phyloP scores from a whole-genome alignment of 2,888 invertebrate genomes.

The Eupithecia abbreviata region DNA sequence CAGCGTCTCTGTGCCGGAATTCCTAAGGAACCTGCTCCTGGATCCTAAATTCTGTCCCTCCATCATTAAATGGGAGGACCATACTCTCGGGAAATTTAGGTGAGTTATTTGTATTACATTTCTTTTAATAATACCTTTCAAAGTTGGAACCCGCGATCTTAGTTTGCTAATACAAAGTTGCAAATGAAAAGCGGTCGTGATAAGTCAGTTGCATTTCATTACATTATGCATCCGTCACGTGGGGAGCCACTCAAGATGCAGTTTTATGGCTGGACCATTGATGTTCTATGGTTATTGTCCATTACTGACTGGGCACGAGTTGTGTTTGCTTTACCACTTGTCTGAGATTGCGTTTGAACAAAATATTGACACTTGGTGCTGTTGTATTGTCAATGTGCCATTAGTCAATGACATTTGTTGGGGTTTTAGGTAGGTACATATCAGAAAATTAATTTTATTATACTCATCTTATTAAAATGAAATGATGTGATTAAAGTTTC shows the following conservation, averaged over 20 bases:
- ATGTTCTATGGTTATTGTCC: conserved; percentile 53
- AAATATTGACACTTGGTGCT: conserved; percentile 11
- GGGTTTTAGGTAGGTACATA: background rate
- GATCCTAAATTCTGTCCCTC: conserved; percentile 90
- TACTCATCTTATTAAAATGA: background rate
- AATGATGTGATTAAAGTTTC: background rate
- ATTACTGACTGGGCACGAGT: conserved; percentile 45
- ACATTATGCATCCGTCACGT: conserved; percentile 75
- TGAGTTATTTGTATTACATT: conserved; percentile 53
- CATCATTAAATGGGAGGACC: conserved; percentile 94
- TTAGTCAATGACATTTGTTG: background rate
- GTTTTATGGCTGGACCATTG: conserved; percentile 61
- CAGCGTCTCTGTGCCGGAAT: conserved; percentile 90
- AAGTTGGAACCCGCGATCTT: background rate
- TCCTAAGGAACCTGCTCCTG: conserved; percentile 91
- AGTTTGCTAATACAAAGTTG: conserved; percentile 10
- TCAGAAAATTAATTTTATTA: background rate
- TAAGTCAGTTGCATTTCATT: conserved; percentile 52
- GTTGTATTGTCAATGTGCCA: background rate
- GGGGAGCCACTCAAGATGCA: conserved; percentile 58
- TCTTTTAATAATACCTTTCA: background rate
- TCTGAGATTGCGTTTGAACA: conserved; percentile 5
- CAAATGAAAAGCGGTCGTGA: conserved; percentile 55
- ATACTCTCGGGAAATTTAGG: conserved; percentile 91
- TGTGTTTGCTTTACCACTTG: conserved; percentile 11